Evolutionary conservation across 2,888 invertebrate species (phyloP), one percentile per base, ranked within the genome.

Genomic region (Tridacna gigas): DNA sequence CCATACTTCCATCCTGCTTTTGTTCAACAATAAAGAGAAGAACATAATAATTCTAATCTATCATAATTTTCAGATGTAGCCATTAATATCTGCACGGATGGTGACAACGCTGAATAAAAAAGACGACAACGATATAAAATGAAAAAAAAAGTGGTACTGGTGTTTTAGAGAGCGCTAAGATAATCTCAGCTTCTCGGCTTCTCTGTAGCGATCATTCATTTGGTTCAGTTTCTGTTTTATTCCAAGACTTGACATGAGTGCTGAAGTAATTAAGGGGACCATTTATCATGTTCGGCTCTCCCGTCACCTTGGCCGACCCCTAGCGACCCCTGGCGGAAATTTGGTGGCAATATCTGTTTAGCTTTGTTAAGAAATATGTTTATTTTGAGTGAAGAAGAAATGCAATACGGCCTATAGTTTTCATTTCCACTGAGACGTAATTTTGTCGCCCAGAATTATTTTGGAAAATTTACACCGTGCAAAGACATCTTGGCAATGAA

Each of bases 341-440:
- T 84, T 80, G 88, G 80, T 82, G 80, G 80, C 85, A 84, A 86
- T 82, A 82, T 86, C 82, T 85, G 88, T 88, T 88, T 84, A 73
- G 79, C 84, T 83, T 86, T 82, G 88, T 86, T 84, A 88, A 79
- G 83, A 79, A 86, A 88, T 84, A 87, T 87, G 87, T 84, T 85
- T 83, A 74, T 85, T 85, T 80, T 85, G 83, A 84, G 71, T 66
- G 79, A 78, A 74, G 61, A 63, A 75, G 87, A 87, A 84, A 84
- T 73, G 77, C 75, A 81, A 84, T 76, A 81, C 74, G 73, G 84
- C 48, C 51, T 51, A 60, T 60, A 74, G 74, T 71, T 80, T 81
- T 80, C 79, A 51, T 47, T 51, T 71, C 71, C 71, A 51, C 51
- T 71, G 71, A 51, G 71, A 71, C 37, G 13, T 15, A 71, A 51